Evolutionary conservation across 2,797 vertebrate genomes (phyloP).

Genomic region (Sebastes oblongus): DNA sequence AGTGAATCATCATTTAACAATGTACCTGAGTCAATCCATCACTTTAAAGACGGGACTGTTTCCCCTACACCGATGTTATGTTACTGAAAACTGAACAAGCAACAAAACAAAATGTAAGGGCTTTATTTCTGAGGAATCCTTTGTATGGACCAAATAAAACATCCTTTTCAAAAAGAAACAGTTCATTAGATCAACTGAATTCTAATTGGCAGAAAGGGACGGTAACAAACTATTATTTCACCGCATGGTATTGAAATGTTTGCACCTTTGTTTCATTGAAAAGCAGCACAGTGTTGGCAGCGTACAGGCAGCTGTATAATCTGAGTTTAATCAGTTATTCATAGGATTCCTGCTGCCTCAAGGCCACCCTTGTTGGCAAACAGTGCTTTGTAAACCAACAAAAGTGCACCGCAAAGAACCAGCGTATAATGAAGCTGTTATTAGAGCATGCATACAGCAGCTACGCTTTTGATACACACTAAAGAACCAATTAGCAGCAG

Average conservation of each 20-base stretch:
- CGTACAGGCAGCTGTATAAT: constrained; percentile 24
- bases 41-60: background rate
- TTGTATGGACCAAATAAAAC: background rate
- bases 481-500: constrained; percentile 61
- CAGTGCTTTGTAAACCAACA: constrained; percentile 57
- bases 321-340: constrained; percentile 63
- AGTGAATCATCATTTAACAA: background rate
- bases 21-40: background rate
- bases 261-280: constrained; percentile 22
- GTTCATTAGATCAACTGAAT: background rate
- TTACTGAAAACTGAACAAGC: background rate
- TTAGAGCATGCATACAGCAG: constrained; percentile 46
- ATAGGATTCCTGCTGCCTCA: constrained; percentile 47
- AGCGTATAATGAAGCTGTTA: constrained; percentile 62
- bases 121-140: background rate
- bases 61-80: background rate
- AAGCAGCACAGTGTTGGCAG: constrained; percentile 11
- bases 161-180: background rate
- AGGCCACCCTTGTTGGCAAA: constrained; percentile 60
- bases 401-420: constrained; percentile 50
- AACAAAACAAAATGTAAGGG: background rate
- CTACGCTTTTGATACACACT: constrained; percentile 48
- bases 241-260: background rate
- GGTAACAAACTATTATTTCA: background rate
- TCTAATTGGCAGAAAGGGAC: background rate